Percentiles rank a stretch among this genome's conserved stretches.
Conservation (phyloP, 2,888 invertebrate genomes). For the Thecocarcelia acutangulata region DNA sequence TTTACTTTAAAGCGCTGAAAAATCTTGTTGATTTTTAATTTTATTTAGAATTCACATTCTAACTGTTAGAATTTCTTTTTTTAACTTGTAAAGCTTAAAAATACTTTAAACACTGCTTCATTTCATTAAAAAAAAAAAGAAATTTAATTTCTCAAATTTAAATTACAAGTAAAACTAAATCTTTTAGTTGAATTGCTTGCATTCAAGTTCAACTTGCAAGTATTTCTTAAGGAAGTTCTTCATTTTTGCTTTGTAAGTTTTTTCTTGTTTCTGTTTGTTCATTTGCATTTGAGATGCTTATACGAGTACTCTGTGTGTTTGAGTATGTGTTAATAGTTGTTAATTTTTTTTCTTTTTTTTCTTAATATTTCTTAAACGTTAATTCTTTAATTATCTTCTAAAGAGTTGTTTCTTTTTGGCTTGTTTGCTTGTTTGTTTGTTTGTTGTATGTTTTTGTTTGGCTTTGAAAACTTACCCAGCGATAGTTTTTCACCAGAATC, state of each 20-base stretch:
- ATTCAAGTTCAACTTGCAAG: conserved; percentile 40
- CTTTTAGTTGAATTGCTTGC: conserved; percentile 8
- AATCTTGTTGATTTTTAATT: neutral
- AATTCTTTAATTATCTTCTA: conserved; percentile 29
- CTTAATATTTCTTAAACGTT: neutral
- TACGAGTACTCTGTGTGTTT: conserved; percentile 6
- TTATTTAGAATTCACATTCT: neutral
- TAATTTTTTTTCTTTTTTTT: conserved; percentile 1
- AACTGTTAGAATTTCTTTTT: neutral
- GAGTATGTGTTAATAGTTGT: conserved; percentile 35
- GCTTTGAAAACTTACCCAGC: conserved; percentile 86
- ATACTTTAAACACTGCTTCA: conserved; percentile 66
- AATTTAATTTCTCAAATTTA: conserved; percentile 19
- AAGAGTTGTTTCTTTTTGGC: conserved; percentile 5
- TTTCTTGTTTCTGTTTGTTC: neutral
- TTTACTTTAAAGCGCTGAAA: no score
- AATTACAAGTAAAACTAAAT: neutral
- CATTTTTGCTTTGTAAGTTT: conserved; percentile 20
- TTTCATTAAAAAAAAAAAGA: conserved; percentile 19
- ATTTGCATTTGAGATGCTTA: conserved; percentile 6
- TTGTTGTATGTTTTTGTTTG: conserved; percentile 35
- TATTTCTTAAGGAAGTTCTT: conserved; percentile 60
- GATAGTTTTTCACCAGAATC: conserved; percentile 99
- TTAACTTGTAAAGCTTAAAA: conserved; percentile 15
- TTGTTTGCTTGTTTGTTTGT: neutral